Percentiles rank a stretch among this genome's conserved stretches.
Conservation (phyloP, 2,888 invertebrate species). For the Euproctis similis region DNA sequence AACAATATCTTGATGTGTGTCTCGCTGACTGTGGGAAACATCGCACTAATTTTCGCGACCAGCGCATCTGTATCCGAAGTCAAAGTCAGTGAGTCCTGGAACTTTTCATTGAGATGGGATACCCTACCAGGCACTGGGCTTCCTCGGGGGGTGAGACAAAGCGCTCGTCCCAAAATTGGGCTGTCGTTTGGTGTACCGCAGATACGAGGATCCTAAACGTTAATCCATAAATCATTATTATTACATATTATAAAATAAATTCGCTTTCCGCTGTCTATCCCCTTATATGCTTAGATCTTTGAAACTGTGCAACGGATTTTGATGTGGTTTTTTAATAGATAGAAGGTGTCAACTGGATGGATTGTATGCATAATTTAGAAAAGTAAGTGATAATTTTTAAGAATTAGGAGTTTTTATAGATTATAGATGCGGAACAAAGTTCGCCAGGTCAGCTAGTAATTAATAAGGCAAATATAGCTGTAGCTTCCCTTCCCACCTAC, state of each 20-base stretch:
- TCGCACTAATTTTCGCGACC: slow-evolving; percentile 86
- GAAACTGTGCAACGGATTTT: no score
- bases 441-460: no score
- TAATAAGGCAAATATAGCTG: no score
- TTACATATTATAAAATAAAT: not conserved
- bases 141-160: slow-evolving; percentile 65
- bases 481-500: no score
- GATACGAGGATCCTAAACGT: slow-evolving; percentile 45
- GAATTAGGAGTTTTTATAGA: no score
- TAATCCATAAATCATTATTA: not conserved
- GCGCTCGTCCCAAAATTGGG: slow-evolving; percentile 60
- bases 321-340: no score
- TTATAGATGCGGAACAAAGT: no score
- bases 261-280: no score
- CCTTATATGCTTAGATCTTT: not conserved
- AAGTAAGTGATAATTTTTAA: no score
- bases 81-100: slow-evolving; percentile 79
- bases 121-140: slow-evolving; percentile 69
- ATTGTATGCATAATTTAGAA: no score
- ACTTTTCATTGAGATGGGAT: slow-evolving; percentile 64
- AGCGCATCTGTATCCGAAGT: slow-evolving; percentile 82
- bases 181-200: slow-evolving; percentile 61
- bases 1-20: slow-evolving; percentile 89
- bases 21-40: slow-evolving; percentile 94
- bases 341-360: no score